Base-by-base conservation (phyloP, 2,888 invertebrate genomes). In the Napeogenes sylphis region DNA sequence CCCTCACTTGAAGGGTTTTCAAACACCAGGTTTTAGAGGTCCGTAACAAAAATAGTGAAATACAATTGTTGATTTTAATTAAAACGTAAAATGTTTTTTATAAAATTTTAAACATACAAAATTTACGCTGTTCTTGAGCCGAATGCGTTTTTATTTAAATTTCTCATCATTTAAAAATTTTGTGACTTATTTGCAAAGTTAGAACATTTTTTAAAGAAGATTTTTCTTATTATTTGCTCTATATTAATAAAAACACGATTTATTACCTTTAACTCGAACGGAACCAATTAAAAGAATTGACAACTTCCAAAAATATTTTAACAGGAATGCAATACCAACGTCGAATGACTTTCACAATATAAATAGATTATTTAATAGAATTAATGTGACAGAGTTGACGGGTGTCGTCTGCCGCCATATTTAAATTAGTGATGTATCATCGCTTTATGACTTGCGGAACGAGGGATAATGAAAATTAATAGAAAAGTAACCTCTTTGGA, bases 351-450 rank as follows among this genome's bases (percentile, higher is more conserved):
- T 78, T 74, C 72, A 67, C 58, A 70, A 66, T 68, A 65, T 71
- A 74, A 78, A 77, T 72, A 72, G 72, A 77, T 73, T 68, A 73
- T 70, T 73, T 81, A 78, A 83, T 84, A 79, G 76, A 80, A 70
- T 68, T 68, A 69, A 71, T 71, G 68, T 71, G 71, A 75, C 73
- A 69, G 62, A 61, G 69, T 65, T 69, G 74, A 70, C 72, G 73
- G 73, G 69, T 70, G 73, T 70, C 75, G 71, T 74, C 75, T 55
- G 62, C 58, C 72, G 76, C 76, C 74, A 75, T 74, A 75, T 78
- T 80, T 69, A 57, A 65, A 65, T 66, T 59, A 56, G 46, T 67
- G 67, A 71, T 65, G 62, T 56, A 69, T 73, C 69, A 68, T 59
- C 61, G 55, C 57, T 4, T 62, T 54, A 62, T 68, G 67, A 67